Base-by-base conservation (phyloP, 2,797 vertebrate genomes). In the Cirrhinus molitorella region DNA sequence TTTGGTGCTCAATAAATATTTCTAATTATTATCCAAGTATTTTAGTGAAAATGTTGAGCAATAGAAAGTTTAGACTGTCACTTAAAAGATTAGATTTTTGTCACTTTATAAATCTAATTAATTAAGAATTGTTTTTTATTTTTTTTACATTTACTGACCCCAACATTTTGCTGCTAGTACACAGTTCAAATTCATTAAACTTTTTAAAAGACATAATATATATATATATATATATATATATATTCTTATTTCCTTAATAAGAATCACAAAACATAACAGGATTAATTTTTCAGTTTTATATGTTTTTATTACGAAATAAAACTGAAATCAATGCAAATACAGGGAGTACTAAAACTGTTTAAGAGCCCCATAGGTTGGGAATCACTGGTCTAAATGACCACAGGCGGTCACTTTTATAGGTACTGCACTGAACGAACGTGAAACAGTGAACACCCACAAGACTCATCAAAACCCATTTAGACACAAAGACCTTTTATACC, bases 381-480 rank as follows among this genome's bases (percentile, higher is more conserved):
- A 75, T 57, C 13, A 75, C 53, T 28, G 13, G 9, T 73, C 31
- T 23, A 43, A 78, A 61, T 68, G 37, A 47, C 80, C 81, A 63
- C 25, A 17, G 12, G 19, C 68, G 8, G 12, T 40, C 25, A 40
- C 68, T 61, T 83, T 86, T 51, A 83, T 68, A 37, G 59, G 34
- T 57, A 21, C 25, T 47, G 80, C 25, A 40, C 31, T 83, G 59
- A 68, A 73, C 14, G 14, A n/a, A 87, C 68, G 17, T 79, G 28
- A 70, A 57, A 76, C 75, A 70, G 65, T 55, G 59, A 66, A 74
- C 67, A 37, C 79, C 81, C 68, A 70, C 8, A 47, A 53, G 79
- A 17, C 47, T 65, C 43, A 79, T 84, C 74, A 76, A 78, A 74
- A 72, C 57, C 13, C 55, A 79, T 88, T 86, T 57, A 47, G 40